Evolutionary conservation across 2,888 invertebrate genomes (phyloP).

Genomic region (Elaeidobius kamerunicus): DNA sequence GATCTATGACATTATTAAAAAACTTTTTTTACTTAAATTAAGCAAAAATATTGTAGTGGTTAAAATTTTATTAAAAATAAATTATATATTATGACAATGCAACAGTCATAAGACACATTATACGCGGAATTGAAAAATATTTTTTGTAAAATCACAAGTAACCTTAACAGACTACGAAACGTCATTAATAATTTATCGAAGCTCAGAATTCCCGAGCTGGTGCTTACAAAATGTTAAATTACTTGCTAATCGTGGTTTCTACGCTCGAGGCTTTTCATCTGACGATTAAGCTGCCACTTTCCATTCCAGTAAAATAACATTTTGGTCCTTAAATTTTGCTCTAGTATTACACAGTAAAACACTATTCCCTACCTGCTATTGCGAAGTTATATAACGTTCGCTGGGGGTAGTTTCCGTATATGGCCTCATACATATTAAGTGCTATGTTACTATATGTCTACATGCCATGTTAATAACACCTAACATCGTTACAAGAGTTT

Average conservation of each 20-base stretch:
- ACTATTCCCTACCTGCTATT: background rate
- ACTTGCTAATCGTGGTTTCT: slow-evolving; percentile 22
- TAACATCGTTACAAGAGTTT: no score
- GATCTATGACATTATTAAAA: no score
- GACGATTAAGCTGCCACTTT: slow-evolving; percentile 16
- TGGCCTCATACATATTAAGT: background rate
- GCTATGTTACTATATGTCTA: no score
- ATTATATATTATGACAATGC: no score
- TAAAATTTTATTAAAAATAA: no score
- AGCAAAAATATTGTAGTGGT: no score
- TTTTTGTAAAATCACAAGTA: no score
- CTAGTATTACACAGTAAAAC: background rate
- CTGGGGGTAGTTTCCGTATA: background rate
- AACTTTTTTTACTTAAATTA: no score
- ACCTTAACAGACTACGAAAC: background rate
- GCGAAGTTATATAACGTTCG: background rate
- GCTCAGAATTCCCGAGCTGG: slow-evolving; percentile 7
- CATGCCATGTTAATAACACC: no score
- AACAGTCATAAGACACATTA: no score
- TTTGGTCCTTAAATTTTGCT: background rate
- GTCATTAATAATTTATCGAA: slow-evolving; percentile 20
- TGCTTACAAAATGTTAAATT: slow-evolving; percentile 19
- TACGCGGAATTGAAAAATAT: no score
- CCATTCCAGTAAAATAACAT: background rate
- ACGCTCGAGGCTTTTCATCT: slow-evolving; percentile 14